Conservation (phyloP, 1,140 invertebrate genomes). For the Achatina immaculata region DNA sequence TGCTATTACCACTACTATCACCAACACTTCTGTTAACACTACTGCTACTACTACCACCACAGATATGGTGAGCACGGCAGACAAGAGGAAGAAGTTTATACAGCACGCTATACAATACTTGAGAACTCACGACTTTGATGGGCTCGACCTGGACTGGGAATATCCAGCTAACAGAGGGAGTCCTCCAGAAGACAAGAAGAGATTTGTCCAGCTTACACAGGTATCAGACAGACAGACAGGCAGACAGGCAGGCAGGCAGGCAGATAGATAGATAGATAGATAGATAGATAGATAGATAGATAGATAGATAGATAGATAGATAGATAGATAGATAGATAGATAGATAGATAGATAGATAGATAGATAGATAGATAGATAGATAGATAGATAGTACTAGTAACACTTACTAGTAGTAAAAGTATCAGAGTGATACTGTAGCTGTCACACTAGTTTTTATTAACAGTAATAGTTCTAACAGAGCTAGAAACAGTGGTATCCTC, state of each 20-base stretch:
- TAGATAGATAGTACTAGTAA: too few relatives aligned
- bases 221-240: slow-evolving; percentile 67
- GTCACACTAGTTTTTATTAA: too few relatives aligned
- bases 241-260: neutral
- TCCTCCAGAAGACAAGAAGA: slow-evolving; percentile 88
- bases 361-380: too few relatives aligned
- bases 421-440: too few relatives aligned
- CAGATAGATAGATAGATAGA: neutral
- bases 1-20: too few relatives aligned
- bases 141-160: slow-evolving; percentile 96
- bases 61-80: slow-evolving; percentile 51
- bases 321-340: neutral
- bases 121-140: slow-evolving; percentile 93
- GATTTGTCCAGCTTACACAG: slow-evolving; percentile 89
- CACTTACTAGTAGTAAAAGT: too few relatives aligned
- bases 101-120: slow-evolving; percentile 83
- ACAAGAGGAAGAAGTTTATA: slow-evolving; percentile 53
- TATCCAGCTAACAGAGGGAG: slow-evolving; percentile 93
- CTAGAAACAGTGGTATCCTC: neutral
- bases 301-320: neutral
- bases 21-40: too few relatives aligned
- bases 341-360: neutral
- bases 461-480: slow-evolving; percentile 4
- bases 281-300: neutral
- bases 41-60: too few relatives aligned